A percentile compares a stretch with the other conserved stretches of the same genome.
These are phyloP conservation scores for Phalacrocorax pelagicus DNA, from an alignment of 2,113 vertebrate species.

Conservation along the genomic window DNA sequence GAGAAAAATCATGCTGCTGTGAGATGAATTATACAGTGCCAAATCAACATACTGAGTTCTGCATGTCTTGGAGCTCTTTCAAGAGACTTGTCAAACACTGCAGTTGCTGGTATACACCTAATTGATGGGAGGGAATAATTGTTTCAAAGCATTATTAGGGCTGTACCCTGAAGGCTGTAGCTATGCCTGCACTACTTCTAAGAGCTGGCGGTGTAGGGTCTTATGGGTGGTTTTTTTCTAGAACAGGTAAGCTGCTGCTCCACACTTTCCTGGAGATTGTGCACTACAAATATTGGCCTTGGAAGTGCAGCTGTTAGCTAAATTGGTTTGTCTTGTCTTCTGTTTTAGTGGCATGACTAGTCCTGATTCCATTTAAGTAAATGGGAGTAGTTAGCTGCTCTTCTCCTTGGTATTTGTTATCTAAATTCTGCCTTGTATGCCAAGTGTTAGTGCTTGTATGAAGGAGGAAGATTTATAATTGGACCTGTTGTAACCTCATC, in stretches of 20 bases:
- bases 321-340: not conserved
- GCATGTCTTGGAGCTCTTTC: not conserved
- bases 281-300: not conserved
- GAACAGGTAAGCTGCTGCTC: not conserved
- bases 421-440: not conserved
- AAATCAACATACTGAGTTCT: not conserved
- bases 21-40: not conserved
- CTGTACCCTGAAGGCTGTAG: not conserved
- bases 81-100: not conserved
- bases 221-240: not conserved
- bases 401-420: too few relatives aligned
- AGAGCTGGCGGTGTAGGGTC: not conserved
- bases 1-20: not conserved
- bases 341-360: not conserved
- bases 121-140: not conserved
- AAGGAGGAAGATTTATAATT: not conserved
- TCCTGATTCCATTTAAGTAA: not conserved
- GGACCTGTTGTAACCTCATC: not conserved
- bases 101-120: not conserved
- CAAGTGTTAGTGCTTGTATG: not conserved
- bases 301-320: not conserved
- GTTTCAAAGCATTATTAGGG: not conserved
- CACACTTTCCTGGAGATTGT: not conserved
- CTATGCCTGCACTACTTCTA: not conserved
- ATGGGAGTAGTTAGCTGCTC: not conserved